Evolutionary conservation across 2,888 invertebrate genomes (phyloP), one percentile per base, ranked within the genome.

Genomic region (Aphidius colemani): DNA sequence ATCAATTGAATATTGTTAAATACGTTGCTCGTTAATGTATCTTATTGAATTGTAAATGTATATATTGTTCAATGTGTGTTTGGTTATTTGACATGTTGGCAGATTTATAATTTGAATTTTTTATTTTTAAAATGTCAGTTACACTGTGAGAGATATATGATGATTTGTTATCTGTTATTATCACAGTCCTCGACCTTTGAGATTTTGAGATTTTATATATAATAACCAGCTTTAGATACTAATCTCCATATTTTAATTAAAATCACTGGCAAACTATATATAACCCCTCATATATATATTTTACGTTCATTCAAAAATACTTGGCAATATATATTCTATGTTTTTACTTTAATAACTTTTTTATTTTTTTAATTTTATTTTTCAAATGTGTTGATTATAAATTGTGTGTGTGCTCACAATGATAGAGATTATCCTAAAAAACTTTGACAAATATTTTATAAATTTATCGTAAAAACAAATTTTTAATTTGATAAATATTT

Each of bases 221-320:
- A 79, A 78, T 78, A 72, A 76, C 69, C 63, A 74, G 78, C 75
- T 79, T 77, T 75, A 67, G 69, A 64, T 61, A 65, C 74, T 78
- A 76, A 80, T 80, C 79, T 80, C 77, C 79, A 78, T 78, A 78
- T 79, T 80, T 80, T 80, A 80, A 80, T 80, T 80, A 80, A 79
- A 79, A 74, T 73, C 74, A 66, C 71, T 30, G 30, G 30, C 30
- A 30, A 30, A 30, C 30, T 30, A 30, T 30, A 30, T 30, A 30
- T 30, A 5, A 30, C 30, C 5, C 4, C 3, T 75, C 67, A 71
- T 56, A 55, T 59, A 49, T 46, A 66, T 69, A 67, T 71, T 10
- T 49, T 49, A 11, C 13, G n/a, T 49, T 49, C 13, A 11, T 49
- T n/a, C 49, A 10, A 49, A 10, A 49, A 49, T 13, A 49, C 49